Percentiles rank a stretch among this genome's conserved stretches.
phyloP scores from a whole-genome alignment of 1,140 invertebrate genomes.

The Drosophila jambulina region DNA sequence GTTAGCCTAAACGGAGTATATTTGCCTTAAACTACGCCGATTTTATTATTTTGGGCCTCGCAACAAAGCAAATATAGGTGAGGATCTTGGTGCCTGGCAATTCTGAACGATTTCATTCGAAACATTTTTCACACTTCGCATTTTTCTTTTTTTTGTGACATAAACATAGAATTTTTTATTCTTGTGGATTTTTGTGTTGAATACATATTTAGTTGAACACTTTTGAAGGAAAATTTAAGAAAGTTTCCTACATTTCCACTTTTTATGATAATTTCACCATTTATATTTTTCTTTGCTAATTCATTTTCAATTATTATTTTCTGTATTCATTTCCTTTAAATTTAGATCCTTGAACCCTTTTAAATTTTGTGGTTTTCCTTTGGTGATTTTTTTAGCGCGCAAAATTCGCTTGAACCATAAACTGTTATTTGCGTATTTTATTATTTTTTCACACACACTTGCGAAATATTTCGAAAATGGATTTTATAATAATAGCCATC shows the following conservation, averaged over 20 bases:
- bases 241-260: not conserved
- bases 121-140: not conserved
- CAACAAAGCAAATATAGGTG: slow-evolving; percentile 30
- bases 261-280: not conserved
- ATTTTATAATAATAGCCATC: slow-evolving; percentile 55
- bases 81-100: not conserved
- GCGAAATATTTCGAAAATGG: slow-evolving; percentile 63
- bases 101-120: slow-evolving; percentile 5
- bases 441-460: slow-evolving; percentile 37
- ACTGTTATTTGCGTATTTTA: slow-evolving; percentile 35
- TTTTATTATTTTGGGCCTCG: not conserved
- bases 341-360: slow-evolving; percentile 27
- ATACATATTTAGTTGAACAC: not conserved
- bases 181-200: not conserved
- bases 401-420: slow-evolving; percentile 28
- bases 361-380: slow-evolving; percentile 19
- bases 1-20: slow-evolving; percentile 8
- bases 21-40: slow-evolving; percentile 4
- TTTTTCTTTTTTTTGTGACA: not conserved
- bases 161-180: not conserved
- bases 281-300: not conserved
- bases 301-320: not conserved
- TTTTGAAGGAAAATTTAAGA: not conserved
- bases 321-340: slow-evolving; percentile 9
- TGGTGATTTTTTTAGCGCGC: slow-evolving; percentile 21